These are phyloP conservation scores for Drosophila vallismaia DNA, from an alignment of 2,888 invertebrate genomes.

Conservation along the genomic window DNA sequence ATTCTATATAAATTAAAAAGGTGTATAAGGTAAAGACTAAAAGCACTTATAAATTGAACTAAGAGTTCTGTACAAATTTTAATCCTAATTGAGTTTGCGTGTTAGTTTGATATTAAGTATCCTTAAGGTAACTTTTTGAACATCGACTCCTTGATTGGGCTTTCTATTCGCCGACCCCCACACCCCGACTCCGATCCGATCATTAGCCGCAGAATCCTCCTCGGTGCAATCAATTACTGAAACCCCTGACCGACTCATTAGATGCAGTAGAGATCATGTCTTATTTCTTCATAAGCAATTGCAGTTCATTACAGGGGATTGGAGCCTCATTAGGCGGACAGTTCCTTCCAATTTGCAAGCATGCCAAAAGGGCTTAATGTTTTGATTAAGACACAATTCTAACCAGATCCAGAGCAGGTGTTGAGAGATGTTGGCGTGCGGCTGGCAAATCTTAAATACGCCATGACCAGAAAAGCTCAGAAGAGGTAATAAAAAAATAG, in stretches of 20 bases:
- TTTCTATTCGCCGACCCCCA: constrained; percentile 2
- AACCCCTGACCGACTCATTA: constrained; percentile 39
- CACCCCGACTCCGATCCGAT: background rate
- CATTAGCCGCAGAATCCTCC: constrained; percentile 23
- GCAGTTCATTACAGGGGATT: constrained; percentile 46
- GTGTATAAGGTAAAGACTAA: too few relatives aligned
- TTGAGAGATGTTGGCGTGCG: constrained; percentile 44
- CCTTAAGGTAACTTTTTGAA: background rate
- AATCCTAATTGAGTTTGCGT: background rate
- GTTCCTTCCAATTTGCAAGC: constrained; percentile 57
- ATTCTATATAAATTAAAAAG: too few relatives aligned
- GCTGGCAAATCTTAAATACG: constrained; percentile 58
- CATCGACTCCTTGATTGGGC: background rate
- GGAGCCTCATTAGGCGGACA: constrained; percentile 54
- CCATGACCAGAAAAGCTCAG: constrained; percentile 47
- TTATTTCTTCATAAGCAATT: constrained; percentile 41
- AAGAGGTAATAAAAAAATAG: background rate
- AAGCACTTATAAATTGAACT: background rate
- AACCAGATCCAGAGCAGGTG: constrained; percentile 55
- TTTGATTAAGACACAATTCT: constrained; percentile 62
- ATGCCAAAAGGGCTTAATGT: constrained; percentile 71
- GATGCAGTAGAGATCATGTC: constrained; percentile 32
- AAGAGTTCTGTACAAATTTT: background rate
- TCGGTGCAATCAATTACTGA: constrained; percentile 32
- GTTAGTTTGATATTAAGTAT: background rate